Conservation (phyloP, 2,888 invertebrate species). For the Noctua pronuba region DNA sequence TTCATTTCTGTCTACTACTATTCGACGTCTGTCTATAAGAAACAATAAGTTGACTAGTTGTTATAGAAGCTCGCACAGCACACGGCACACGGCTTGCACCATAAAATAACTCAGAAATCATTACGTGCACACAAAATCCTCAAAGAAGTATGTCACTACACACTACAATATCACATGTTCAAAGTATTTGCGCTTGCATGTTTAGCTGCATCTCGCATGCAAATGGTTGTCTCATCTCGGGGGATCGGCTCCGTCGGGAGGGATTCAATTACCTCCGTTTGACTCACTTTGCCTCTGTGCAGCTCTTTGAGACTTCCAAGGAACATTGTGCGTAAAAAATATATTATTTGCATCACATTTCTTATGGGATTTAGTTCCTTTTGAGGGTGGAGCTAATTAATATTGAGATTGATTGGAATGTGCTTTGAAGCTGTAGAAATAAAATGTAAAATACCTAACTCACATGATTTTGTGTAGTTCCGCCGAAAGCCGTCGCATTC, state of each 20-base stretch:
- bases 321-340: slow-evolving; percentile 53
- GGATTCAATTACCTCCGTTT: slow-evolving; percentile 78
- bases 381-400: slow-evolving; percentile 16
- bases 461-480: background rate
- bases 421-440: background rate
- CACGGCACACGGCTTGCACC: background rate
- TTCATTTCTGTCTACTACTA: background rate
- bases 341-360: slow-evolving; percentile 16
- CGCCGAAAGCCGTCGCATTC: background rate
- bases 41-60: background rate
- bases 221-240: slow-evolving; percentile 70
- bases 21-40: background rate
- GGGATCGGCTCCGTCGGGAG: slow-evolving; percentile 68
- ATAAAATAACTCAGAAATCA: slow-evolving; percentile 11
- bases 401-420: slow-evolving; percentile 6
- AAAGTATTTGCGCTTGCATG: slow-evolving; percentile 59
- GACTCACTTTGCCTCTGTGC: slow-evolving; percentile 56
- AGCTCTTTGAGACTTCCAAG: slow-evolving; percentile 39
- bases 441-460: background rate
- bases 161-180: slow-evolving; percentile 45
- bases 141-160: slow-evolving; percentile 18
- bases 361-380: slow-evolving; percentile 12
- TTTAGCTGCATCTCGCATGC: slow-evolving; percentile 71
- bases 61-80: background rate
- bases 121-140: slow-evolving; percentile 17